These are phyloP conservation scores for Muscicapa comitata DNA, from an alignment of 2,797 vertebrate genomes.

Conservation along the genomic window DNA sequence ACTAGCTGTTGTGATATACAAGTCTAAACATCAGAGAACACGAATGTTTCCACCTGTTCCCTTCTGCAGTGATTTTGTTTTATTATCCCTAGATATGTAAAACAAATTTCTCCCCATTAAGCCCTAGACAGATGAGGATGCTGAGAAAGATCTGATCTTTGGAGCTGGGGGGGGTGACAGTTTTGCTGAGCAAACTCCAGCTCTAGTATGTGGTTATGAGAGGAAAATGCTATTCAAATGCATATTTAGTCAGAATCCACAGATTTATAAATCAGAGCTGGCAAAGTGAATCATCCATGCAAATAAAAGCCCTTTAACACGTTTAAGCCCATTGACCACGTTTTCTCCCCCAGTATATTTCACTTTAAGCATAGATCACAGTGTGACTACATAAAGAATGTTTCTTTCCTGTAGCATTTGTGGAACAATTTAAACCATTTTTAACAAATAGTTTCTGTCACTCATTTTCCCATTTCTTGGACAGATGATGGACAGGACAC, in stretches of 20 bases:
- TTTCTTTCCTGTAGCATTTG: not conserved
- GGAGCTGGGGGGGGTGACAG: not conserved
- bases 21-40: conserved; percentile 1
- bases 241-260: not conserved
- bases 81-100: not conserved
- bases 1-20: not conserved
- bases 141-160: not conserved
- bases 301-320: conserved; percentile 5
- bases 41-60: not conserved
- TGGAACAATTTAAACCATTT: not conserved
- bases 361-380: not conserved
- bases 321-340: not conserved
- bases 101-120: not conserved
- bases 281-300: not conserved
- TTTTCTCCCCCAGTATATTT: not conserved
- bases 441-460: conserved; percentile 3
- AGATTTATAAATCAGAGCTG: conserved; percentile 1
- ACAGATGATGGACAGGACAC: conserved; percentile 3
- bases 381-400: not conserved
- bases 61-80: not conserved
- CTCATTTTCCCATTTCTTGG: not conserved
- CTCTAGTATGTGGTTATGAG: not conserved
- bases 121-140: not conserved
- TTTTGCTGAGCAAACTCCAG: not conserved
- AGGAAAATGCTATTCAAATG: not conserved